These are phyloP conservation scores for Synchiropus splendidus DNA, from an alignment of 2,113 vertebrate species.

Conservation along the genomic window DNA sequence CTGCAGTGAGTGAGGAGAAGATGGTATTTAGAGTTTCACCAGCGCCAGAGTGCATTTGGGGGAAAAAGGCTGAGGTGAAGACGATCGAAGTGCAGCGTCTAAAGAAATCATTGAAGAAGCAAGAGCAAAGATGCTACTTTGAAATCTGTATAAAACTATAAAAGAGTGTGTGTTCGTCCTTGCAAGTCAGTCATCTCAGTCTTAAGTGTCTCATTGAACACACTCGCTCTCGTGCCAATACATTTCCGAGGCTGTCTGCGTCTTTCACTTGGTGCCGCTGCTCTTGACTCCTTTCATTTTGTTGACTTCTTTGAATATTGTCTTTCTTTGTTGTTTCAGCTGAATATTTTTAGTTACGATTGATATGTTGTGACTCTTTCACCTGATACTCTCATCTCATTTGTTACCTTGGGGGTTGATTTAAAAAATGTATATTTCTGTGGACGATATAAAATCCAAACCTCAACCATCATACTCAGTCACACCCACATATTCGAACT, in stretches of 20 bases:
- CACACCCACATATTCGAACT: too few species aligned
- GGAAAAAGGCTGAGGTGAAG: conserved; percentile 11
- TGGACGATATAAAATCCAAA: too few species aligned
- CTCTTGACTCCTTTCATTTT: conserved; percentile 1
- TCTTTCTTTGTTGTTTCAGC: neutral
- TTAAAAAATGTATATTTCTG: too few species aligned
- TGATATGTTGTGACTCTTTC: too few species aligned
- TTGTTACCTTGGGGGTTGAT: too few species aligned
- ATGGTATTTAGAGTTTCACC: conserved; percentile 12
- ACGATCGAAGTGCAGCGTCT: conserved; percentile 4
- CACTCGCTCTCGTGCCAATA: conserved; percentile 14
- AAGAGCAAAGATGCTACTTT: conserved; percentile 4
- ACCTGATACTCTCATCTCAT: too few species aligned
- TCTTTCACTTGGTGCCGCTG: conserved; percentile 4
- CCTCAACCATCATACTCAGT: too few species aligned
- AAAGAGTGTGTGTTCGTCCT: conserved; percentile 9
- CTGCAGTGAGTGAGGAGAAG: conserved; percentile 2
- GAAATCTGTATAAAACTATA: conserved; percentile 3
- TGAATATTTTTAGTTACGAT: too few species aligned
- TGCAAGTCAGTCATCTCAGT: conserved; percentile 3
- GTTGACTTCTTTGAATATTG: neutral
- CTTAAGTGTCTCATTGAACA: conserved; percentile 19
- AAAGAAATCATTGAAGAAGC: neutral
- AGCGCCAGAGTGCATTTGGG: conserved; percentile 9
- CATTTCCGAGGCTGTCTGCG: conserved; percentile 9